Base-by-base conservation (phyloP, 2,888 invertebrate species). In the Tromatobia lineatoria region DNA sequence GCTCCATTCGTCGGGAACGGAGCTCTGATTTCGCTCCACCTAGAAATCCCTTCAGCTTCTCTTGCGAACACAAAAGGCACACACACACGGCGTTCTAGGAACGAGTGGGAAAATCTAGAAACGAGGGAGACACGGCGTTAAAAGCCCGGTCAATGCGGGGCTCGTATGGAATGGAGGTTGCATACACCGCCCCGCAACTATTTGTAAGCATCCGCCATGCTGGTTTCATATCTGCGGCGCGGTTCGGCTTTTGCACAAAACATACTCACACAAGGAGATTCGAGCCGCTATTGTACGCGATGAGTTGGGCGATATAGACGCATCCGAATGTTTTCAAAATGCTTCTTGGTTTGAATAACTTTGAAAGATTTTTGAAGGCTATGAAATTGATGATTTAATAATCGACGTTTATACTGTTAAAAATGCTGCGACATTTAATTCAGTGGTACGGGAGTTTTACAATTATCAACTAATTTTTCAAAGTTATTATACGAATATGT, bases 181-280 rank as follows among this genome's bases (percentile, higher is more conserved):
- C n/a, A 47, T 52, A 80, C 69, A 88, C 91, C 93, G 92, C 93
- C 93, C 92, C 90, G 91, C 88, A 92, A 93, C 93, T 93, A 92
- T 93, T 93, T 93, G 92, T 92, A 93, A 93, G 93, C 93, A 93
- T 92, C 93, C 93, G 93, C 93, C 93, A 93, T 93, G 91, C 92
- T 92, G 92, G 90, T 92, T 91, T 92, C 91, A 92, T 93, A 92
- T 92, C 92, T 90, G 89, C 87, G 90, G 76, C 84, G 69, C 50
- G 89, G 89, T 64, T 89, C 90, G 89, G 90, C 92, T 90, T 91
- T 90, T 89, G 91, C 90, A 90, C 88, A 91, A 92, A 91, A 91
- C 88, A 90, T 34, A 59, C 23, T 45, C 70, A 69, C 61, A 64
- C 38, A 23, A 88, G 47, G 74, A 61, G 73, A 82, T 78, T 77